Evolutionary conservation across 2,888 invertebrate species (phyloP), one percentile per base, ranked within the genome.

Genomic region (Hirtodrosophila trivittata): DNA sequence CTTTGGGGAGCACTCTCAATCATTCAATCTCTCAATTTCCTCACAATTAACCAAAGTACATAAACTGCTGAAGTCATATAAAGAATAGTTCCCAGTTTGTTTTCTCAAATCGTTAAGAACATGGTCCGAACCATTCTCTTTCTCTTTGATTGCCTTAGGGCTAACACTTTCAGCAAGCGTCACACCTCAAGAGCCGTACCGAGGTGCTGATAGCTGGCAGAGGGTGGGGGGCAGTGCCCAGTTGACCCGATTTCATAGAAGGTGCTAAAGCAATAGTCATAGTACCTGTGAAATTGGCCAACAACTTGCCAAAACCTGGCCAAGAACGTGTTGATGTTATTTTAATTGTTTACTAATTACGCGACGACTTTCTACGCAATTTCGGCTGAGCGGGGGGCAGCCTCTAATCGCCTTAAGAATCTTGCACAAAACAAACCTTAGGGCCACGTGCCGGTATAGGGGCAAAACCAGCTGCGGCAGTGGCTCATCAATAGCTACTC

Each of bases 341-440:
- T 78, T 86, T 80, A 83, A 80, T 83, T 76, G 84, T 76, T 80
- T 80, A 58, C 80, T 86, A 84, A 86, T 86, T 80, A 63, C 65
- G 38, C 47, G 46, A 47, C 56, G 42, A 56, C 59, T 75, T 69
- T 75, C 71, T 59, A 57, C 30, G 51, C 54, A 37, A 28, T 38
- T 9, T 28, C 28, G 5, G n/a, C 9, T 14, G 12, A 7, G 10
- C 13, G n/a, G 26, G 14, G 13, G 30, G 6, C 5, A 18, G n/a
- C 28, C 25, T 37, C 50, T 60, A 60, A 68, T 68, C 55, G 55
- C 35, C 18, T 57, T 47, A 37, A 43, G 57, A 45, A 69, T 62
- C 71, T 57, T 9, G 14, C 35, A 8, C 13, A 25, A 12, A 16
- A 38, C 26, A 50, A 28, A 28, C 28, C 46, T 26, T 35, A 32